phyloP scores from a whole-genome alignment of 2,797 vertebrate species.

The Pseudomugil tenellus region DNA sequence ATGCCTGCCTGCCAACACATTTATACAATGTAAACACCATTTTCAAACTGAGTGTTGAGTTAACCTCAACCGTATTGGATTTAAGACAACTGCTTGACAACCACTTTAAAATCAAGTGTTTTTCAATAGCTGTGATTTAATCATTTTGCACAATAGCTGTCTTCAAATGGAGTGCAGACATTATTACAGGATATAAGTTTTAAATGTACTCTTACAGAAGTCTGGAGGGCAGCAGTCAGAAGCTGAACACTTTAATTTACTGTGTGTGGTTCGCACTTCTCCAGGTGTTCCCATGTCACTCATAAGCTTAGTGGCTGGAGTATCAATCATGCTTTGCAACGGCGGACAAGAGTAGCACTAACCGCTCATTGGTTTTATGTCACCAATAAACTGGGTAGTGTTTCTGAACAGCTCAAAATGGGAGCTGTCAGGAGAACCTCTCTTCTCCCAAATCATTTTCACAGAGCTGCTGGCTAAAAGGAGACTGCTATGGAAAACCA shows the following conservation, averaged over 20 bases:
- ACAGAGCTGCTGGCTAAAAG: conserved; percentile 68
- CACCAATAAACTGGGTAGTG: conserved; percentile 74
- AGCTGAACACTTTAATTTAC: conserved; percentile 80
- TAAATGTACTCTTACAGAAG: conserved; percentile 74
- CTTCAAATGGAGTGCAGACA: conserved; percentile 65
- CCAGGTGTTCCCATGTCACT: conserved; percentile 84
- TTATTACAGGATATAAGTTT: conserved; percentile 76
- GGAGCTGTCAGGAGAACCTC: conserved; percentile 69
- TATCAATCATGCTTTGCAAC: conserved; percentile 76
- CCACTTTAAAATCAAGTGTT: conserved; percentile 31
- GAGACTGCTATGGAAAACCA: conserved; percentile 47
- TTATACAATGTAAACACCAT: conserved; percentile 12
- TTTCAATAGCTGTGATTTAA: conserved; percentile 67
- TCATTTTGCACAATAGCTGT: conserved; percentile 71
- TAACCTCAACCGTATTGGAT: conserved; percentile 25
- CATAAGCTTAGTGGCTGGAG: conserved; percentile 75
- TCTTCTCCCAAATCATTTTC: conserved; percentile 77
- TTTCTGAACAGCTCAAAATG: conserved; percentile 72
- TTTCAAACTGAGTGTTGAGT: conserved; percentile 24
- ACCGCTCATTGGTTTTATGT: conserved; percentile 78
- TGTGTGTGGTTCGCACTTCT: conserved; percentile 79
- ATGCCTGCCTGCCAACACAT: not conserved
- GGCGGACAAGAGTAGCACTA: conserved; percentile 70
- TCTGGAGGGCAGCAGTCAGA: conserved; percentile 69
- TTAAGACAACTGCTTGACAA: conserved; percentile 22